Base-by-base conservation (phyloP, 2,797 vertebrate species). In the Clamator glandarius region DNA sequence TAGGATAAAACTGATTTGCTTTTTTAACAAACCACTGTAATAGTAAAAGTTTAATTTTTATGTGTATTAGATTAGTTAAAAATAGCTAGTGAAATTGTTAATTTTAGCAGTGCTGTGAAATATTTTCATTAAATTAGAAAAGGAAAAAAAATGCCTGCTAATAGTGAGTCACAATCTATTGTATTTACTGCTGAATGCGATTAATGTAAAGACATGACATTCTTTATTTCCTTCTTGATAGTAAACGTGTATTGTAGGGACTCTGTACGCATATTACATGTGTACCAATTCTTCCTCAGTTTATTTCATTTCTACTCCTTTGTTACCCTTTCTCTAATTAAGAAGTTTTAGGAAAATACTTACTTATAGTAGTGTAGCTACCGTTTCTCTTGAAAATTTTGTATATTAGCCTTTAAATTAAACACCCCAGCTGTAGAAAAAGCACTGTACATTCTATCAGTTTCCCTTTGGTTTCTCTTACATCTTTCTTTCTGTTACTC, bases 21-120 rank as follows among this genome's bases (percentile, higher is more conserved):
- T 84, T 81, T 69, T 78, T 81, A 94, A 90, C 42, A 33, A 92
- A 72, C 46, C 68, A 21, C 21, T 89, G 57, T 88, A 31, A 92
- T 86, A 61, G 19, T 28, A 57, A 73, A 82, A 51, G 19, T 21
- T 44, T 31, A 12, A 64, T 1, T 11, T 41, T 70, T 78, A 24
- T 48, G 6, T 84, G 11, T 50, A 33, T 69, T 61, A 39, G 19
- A 3, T 74, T 82, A 58, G 44, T 72, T 83, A 50, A 82, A 89
- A 70, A 81, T 66, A 76, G 17, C 18, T 48, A 6, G 9, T 46
- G 26, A 76, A 84, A 64, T 50, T 62, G 8, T 42, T 61, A 55
- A 84, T 90, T 89, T 67, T 80, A 83, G 46, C 15, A 52, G 12
- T 54, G n/a, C 36, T 64, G 18, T 89, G 21, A 91, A 84, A 51